Evolutionary conservation across 2,113 vertebrate species (phyloP), one percentile per base, ranked within the genome.

Genomic region (Aleadryas rufinucha): DNA sequence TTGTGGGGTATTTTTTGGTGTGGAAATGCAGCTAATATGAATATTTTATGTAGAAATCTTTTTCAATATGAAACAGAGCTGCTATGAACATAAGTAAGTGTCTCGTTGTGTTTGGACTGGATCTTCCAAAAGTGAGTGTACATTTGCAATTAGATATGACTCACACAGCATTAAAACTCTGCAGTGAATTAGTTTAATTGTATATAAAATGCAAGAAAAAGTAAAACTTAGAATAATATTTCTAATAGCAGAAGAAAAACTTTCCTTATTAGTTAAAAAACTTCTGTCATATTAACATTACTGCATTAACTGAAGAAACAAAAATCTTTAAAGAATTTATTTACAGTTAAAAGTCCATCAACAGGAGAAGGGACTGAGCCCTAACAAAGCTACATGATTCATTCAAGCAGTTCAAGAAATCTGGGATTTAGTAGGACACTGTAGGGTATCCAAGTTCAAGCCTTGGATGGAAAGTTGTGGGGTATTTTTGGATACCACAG

Each of bases 91-190:
- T 72, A 91, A 97, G 78, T 71, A 95, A 97, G 69, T 82, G 17
- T 93, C 84, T 97, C 14, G 33, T 33, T 89, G 35, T 96, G 69
- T 97, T 97, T 96, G 95, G 94, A 97, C 65, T 97, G 87, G 57
- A 63, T 95, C 77, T 96, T 96, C 89, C 65, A 82, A 96, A 97
- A 95, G 63, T 76, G 92, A 96, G 52, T 79, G 83, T 90, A 89
- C 45, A n/a, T 79, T 92, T 87, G 70, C 94, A 98, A 97, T 97
- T 98, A 98, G 87, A 49, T 96, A 85, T 97, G 97, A 98, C 81
- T 98, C 96, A 98, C 14, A 78, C 69, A 74, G 24, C 20, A 44
- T 96, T 91, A 88, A 96, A 97, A 87, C 45, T 87, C 83, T 84
- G 44, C 35, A 92, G 49, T 94, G 41, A 33, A 84, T 95, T 95